These are phyloP conservation scores for Pholis gunnellus DNA, from an alignment of 2,113 vertebrate species.

Conservation along the genomic window DNA sequence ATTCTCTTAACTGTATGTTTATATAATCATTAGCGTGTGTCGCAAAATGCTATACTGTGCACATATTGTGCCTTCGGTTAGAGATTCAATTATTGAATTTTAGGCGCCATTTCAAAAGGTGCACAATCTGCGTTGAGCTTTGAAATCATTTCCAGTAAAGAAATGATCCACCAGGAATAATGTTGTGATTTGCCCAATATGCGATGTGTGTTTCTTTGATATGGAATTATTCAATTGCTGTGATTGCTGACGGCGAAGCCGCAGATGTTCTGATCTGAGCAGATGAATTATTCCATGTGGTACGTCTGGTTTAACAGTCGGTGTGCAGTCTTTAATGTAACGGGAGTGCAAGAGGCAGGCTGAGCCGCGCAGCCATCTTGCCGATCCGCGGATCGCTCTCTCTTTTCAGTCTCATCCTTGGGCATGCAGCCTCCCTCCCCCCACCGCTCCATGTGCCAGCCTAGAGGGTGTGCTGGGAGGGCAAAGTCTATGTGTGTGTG, in stretches of 20 bases:
- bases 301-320: slow-evolving; percentile 26
- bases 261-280: slow-evolving; percentile 52
- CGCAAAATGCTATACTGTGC: neutral
- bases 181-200: slow-evolving; percentile 30
- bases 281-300: slow-evolving; percentile 46
- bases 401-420: slow-evolving; percentile 68
- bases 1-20: slow-evolving; percentile 68
- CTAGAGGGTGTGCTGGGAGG: slow-evolving; percentile 75
- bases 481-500: slow-evolving; percentile 43
- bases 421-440: slow-evolving; percentile 64
- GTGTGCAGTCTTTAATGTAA: slow-evolving; percentile 19
- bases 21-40: slow-evolving; percentile 47
- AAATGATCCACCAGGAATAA: slow-evolving; percentile 24
- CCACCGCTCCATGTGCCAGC: slow-evolving; percentile 75
- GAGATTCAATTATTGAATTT: slow-evolving; percentile 19
- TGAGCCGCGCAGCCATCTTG: slow-evolving; percentile 71
- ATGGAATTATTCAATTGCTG: slow-evolving; percentile 30
- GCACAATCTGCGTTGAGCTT: neutral
- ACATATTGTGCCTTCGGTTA: neutral
- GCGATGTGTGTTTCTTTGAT: slow-evolving; percentile 28
- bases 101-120: slow-evolving; percentile 31
- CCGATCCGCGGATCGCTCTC: slow-evolving; percentile 54
- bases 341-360: slow-evolving; percentile 31
- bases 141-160: slow-evolving; percentile 27
- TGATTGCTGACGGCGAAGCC: slow-evolving; percentile 30